Evolutionary conservation across 1,140 invertebrate genomes (phyloP), one percentile per base, ranked within the genome.

Genomic region (Pemphigus obesinymphae): DNA sequence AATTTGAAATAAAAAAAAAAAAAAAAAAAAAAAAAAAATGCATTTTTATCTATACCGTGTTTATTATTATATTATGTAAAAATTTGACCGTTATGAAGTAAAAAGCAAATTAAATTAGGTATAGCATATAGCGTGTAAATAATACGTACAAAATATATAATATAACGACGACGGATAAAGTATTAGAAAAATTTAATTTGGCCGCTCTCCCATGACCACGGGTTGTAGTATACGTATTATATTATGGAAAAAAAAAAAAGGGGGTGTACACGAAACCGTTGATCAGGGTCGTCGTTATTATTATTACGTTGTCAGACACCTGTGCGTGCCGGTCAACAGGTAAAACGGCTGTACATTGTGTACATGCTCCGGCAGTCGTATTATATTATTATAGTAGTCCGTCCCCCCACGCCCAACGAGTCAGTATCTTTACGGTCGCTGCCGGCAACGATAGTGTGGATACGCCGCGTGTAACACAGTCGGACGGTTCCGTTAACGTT

Each of bases 401-500:
- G 23, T 50, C 43, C 70, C 70, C 43, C 70, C 70, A 73, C 70
- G 70, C 70, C 70, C 26, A 45, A 48, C 70, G 43, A n/a, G 70
- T 73, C 70, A 48, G 70, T 73, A 70, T 73, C 70, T 73, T 50
- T 31, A 73, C 70, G 70, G 70, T 73, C 70, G 70, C 29, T 31
- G 70, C 70, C 43, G 70, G 17, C 70, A 31, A 50, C 43, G 70
- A 50, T 31, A 73, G 45, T 50, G 70, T 26, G 50, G 15, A 73
- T 45, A 26, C 26, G 23, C 45, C 7, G 10, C 26, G 63, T 29
- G 45, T 26, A 23, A 31, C 43, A 43, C 20, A 10, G 40, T 45
- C 15, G 34, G 8, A 26, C 15, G 26, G 26, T 13, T 0, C 61
- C 61, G 61, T 20, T 7, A n/a, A 6, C 43, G 68, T 2, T 40